A percentile compares a stretch with the other conserved stretches of the same genome.
Conservation (phyloP, 2,797 vertebrate genomes). For the Muscicapa comitata region DNA sequence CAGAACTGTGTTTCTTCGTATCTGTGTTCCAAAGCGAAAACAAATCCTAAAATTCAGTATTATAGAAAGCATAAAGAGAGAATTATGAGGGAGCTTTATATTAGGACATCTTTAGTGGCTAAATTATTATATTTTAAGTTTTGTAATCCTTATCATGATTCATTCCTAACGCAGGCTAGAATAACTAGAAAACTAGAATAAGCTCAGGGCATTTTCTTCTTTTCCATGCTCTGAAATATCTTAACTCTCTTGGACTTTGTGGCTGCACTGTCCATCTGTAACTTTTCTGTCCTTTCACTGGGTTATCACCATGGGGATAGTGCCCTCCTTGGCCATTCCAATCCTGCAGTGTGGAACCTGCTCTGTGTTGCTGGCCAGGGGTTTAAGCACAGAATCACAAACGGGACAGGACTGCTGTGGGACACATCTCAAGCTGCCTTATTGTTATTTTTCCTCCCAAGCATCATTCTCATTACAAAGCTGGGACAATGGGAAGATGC, state of each 20-base stretch:
- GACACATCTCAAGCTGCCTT: no score
- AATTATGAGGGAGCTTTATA: background rate
- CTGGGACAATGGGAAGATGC: no score
- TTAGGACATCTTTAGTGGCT: background rate
- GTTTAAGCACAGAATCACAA: no score
- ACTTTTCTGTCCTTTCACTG: background rate
- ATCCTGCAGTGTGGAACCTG: background rate
- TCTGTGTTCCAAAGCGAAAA: slow-evolving; percentile 9
- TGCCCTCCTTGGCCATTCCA: background rate
- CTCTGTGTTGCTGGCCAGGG: background rate
- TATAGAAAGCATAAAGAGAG: background rate
- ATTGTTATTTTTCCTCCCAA: no score
- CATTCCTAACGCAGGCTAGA: background rate
- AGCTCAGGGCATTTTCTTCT: background rate
- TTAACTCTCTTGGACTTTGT: background rate
- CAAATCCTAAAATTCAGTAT: background rate
- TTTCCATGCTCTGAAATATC: background rate
- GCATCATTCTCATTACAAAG: no score
- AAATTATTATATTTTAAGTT: background rate
- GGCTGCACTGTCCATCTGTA: background rate
- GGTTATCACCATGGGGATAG: accelerated
- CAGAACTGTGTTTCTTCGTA: background rate
- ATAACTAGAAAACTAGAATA: background rate
- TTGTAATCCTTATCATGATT: background rate
- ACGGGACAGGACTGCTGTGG: no score